Evolutionary conservation across 2,888 invertebrate species (phyloP), one percentile per base, ranked within the genome.

Genomic region (Limenitis camilla): DNA sequence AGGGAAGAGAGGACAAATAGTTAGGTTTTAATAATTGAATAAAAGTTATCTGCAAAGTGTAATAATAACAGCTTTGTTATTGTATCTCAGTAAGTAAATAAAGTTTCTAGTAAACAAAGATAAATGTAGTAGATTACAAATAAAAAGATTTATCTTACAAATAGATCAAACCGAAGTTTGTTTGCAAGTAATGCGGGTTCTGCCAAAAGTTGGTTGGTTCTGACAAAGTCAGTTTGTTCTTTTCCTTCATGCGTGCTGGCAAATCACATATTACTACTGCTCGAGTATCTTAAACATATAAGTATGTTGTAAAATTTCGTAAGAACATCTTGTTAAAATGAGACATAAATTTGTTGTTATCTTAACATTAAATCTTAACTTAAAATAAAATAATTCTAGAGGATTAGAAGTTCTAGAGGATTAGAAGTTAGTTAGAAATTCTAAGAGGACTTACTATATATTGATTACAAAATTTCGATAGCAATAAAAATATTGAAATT

Each of bases 141-240:
- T 11, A 38, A 45, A 11, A 38, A 45, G 32, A 56, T 52, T 52
- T 51, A 53, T 47, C 50, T 57, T 53, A 42, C 49, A 57, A 55
- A 57, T 47, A 59, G 42, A 51, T 55, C 51, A 55, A 55, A 55
- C 44, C 44, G 36, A 57, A 55, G 39, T 59, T 53, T 53, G 51
- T 57, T 55, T 55, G 43, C 39, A 51, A 50, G 43, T 57, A 55
- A 52, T 53, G 40, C 39, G 45, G 55, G 54, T 44, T 31, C 45
- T 56, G 58, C 58, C 58, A 60, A 59, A 59, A 58, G 52, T 56
- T 60, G n/a, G n/a, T n/a, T n/a, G n/a, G n/a, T n/a, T n/a, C n/a
- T n/a, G n/a, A n/a, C n/a, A n/a, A n/a, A n/a, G n/a, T 53, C 36
- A 51, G 39, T 39, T 52, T 51, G 50, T 36, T 45, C 51, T 35